Evolutionary conservation across 2,113 vertebrate genomes (phyloP).

Genomic region (Zapus hudsonius): DNA sequence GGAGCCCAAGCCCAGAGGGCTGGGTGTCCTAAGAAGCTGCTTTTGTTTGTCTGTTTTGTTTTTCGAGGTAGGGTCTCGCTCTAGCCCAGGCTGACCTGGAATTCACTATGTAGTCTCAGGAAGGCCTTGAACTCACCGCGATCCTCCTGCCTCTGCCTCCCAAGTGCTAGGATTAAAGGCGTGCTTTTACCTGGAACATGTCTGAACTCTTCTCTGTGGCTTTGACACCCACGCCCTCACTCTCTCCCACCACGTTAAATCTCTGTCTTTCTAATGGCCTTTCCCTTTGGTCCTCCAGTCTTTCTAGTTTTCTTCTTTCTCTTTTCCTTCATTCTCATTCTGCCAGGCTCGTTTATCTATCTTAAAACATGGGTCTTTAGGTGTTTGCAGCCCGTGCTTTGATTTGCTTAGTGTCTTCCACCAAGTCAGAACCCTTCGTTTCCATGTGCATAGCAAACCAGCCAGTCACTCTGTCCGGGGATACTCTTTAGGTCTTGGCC

Average conservation of each 20-base stretch:
- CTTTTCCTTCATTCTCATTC: not conserved
- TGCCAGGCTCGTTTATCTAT: not conserved
- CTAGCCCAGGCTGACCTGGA: too few relatives aligned
- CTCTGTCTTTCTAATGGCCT: not conserved
- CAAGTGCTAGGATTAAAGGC: too few relatives aligned
- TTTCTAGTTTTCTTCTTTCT: not conserved
- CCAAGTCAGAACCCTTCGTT: constrained; percentile 28
- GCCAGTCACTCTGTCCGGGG: not conserved
- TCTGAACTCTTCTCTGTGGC: not conserved
- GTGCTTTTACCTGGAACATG: not conserved
- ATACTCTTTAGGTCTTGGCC: not conserved
- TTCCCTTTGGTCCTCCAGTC: not conserved
- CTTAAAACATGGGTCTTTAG: not conserved
- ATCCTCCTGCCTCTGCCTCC: too few relatives aligned
- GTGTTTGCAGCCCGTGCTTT: constrained; percentile 12
- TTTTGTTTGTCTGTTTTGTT: too few relatives aligned
- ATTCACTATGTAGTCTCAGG: too few relatives aligned
- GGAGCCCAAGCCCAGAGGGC: not conserved
- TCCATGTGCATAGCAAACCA: not conserved
- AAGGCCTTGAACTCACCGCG: too few relatives aligned
- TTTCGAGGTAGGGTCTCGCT: too few relatives aligned
- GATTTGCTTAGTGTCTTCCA: not conserved
- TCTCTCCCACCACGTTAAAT: not conserved
- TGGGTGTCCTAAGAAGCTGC: not conserved
- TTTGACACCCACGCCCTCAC: not conserved